phyloP scores from a whole-genome alignment of 1,140 invertebrate species.

The Dufourea novaeangliae region DNA sequence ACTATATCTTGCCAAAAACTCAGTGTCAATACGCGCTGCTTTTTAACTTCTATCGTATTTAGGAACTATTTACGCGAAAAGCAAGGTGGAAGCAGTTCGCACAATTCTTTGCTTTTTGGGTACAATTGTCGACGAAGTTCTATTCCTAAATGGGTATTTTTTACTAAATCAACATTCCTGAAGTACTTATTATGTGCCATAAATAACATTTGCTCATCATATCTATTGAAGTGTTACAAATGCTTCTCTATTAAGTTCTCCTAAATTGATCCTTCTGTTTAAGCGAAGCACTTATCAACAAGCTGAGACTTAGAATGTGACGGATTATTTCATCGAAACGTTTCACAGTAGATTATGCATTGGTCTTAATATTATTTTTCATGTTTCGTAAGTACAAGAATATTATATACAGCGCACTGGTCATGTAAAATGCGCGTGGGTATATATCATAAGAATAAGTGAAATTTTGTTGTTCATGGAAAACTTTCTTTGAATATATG shows the following conservation, averaged over 20 bases:
- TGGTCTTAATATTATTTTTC: slow-evolving; percentile 15
- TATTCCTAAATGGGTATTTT: slow-evolving; percentile 46
- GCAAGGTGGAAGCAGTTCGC: slow-evolving; percentile 41
- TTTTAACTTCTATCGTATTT: slow-evolving; percentile 55
- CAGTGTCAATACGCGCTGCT: slow-evolving; percentile 64
- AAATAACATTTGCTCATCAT: slow-evolving; percentile 44
- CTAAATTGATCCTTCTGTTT: slow-evolving; percentile 17
- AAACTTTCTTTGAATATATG: slow-evolving; percentile 36
- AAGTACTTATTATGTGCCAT: slow-evolving; percentile 57
- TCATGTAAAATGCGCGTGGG: neutral
- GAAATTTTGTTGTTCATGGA: slow-evolving; percentile 25
- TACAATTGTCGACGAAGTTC: slow-evolving; percentile 31
- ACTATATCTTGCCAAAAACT: slow-evolving; percentile 57
- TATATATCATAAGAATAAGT: slow-evolving; percentile 21
- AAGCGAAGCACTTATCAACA: neutral
- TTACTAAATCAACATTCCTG: slow-evolving; percentile 47
- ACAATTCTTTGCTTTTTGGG: slow-evolving; percentile 56
- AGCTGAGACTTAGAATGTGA: neutral
- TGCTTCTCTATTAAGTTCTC: slow-evolving; percentile 19
- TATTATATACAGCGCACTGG: slow-evolving; percentile 2
- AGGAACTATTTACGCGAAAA: slow-evolving; percentile 49
- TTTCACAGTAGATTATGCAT: slow-evolving; percentile 3
- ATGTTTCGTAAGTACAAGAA: slow-evolving; percentile 18
- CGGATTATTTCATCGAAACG: slow-evolving; percentile 9
- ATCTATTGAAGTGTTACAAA: neutral